phyloP scores from a whole-genome alignment of 2,113 vertebrate species.

The Mystacornis crossleyi region DNA sequence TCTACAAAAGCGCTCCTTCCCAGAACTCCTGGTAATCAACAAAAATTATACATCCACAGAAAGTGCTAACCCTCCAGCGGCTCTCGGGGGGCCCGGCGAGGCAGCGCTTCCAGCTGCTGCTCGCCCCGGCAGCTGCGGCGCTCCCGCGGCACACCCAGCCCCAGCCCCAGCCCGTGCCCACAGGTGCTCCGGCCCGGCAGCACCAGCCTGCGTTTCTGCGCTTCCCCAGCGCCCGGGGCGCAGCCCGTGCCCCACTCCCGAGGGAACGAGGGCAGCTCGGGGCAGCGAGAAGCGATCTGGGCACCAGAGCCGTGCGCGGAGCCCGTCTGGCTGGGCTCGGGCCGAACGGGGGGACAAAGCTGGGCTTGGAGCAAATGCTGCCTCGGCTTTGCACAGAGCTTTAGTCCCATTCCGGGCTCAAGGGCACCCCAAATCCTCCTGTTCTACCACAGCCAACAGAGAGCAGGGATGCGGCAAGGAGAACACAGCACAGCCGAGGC shows the following conservation, averaged over 20 bases:
- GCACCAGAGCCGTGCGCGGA: not conserved
- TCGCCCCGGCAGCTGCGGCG: slow-evolving; percentile 31
- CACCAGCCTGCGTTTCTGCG: not conserved
- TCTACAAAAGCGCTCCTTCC: slow-evolving; percentile 47
- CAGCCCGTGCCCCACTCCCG: not conserved
- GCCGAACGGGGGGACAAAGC: fast-evolving
- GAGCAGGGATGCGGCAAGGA: fast-evolving
- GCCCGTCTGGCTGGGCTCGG: fast-evolving
- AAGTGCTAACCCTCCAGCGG: slow-evolving; percentile 20
- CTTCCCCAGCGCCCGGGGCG: not conserved
- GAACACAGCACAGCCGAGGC: not conserved
- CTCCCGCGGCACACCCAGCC: not conserved
- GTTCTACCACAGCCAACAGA: not conserved
- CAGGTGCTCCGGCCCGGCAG: not conserved
- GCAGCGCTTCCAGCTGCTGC: slow-evolving; percentile 40
- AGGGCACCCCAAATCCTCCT: not conserved
- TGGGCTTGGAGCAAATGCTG: not conserved
- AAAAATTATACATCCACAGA: slow-evolving; percentile 47
- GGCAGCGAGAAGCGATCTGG: not conserved
- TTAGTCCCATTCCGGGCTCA: fast-evolving
- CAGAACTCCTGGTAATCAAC: slow-evolving; percentile 63
- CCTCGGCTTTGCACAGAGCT: not conserved
- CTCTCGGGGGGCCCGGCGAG: not conserved
- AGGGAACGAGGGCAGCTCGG: not conserved
- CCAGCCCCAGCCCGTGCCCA: not conserved